phyloP scores from a whole-genome alignment of 2,888 invertebrate species.

The Dolichopus griseipennis region DNA sequence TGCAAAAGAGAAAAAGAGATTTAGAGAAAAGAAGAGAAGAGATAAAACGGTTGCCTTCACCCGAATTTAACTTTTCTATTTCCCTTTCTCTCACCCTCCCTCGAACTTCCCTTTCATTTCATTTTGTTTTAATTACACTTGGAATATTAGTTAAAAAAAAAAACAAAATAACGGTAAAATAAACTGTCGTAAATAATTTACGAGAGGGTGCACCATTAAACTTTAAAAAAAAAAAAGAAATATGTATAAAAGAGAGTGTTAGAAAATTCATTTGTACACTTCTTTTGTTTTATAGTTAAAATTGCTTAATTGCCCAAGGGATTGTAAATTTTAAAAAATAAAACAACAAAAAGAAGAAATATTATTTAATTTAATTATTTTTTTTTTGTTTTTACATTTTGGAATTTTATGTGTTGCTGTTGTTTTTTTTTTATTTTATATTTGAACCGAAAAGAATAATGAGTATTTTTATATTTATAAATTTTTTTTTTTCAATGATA shows the following conservation, averaged over 20 bases:
- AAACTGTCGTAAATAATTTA: constrained; percentile 6
- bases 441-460: neutral
- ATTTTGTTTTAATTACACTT: neutral
- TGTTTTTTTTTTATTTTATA: neutral
- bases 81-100: too few species aligned
- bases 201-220: constrained; percentile 6
- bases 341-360: neutral
- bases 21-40: too few species aligned
- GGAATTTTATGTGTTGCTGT: neutral
- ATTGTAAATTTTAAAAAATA: neutral
- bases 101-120: too few species aligned
- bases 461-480: neutral
- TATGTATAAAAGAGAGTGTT: too few species aligned
- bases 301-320: constrained; percentile 6
- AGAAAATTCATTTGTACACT: neutral
- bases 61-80: too few species aligned
- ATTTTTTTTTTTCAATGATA: neutral
- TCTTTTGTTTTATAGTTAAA: constrained; percentile 4
- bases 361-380: constrained; percentile 4
- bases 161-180: neutral
- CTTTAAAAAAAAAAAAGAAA: neutral
- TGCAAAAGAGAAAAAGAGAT: too few species aligned
- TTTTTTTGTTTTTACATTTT: neutral
- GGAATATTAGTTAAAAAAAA: neutral
- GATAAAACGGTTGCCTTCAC: too few species aligned